A percentile compares a stretch with the other conserved stretches of the same genome.
phyloP scores from a whole-genome alignment of 2,888 invertebrate species.

The Incurvaria masculella region DNA sequence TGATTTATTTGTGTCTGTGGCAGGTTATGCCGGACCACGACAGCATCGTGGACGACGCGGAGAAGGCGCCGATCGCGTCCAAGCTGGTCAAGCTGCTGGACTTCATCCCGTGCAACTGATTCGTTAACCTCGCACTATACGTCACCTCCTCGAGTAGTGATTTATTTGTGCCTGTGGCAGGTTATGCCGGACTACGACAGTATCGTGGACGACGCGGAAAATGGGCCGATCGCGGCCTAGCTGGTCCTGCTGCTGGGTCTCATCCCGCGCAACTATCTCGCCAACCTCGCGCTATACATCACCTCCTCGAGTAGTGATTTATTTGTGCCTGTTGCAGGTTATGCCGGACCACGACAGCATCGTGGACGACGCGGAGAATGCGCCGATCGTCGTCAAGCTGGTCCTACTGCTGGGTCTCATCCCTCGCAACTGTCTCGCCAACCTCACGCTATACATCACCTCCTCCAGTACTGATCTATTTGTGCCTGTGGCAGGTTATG shows the following conservation, averaged over 20 bases:
- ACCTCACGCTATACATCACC: slow-evolving; percentile 38
- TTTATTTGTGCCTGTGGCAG: slow-evolving; percentile 26
- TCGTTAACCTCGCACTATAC: slow-evolving; percentile 40
- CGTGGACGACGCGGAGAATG: slow-evolving; percentile 22
- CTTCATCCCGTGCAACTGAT: slow-evolving; percentile 43
- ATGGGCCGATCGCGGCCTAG: slow-evolving; percentile 57
- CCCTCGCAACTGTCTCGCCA: slow-evolving; percentile 43
- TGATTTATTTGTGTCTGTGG: slow-evolving; percentile 8
- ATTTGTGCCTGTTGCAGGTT: slow-evolving; percentile 42
- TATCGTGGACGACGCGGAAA: slow-evolving; percentile 44
- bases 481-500: slow-evolving; percentile 59
- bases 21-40: slow-evolving; percentile 68
- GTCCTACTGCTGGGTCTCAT: slow-evolving; percentile 54
- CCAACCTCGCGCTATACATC: slow-evolving; percentile 40
- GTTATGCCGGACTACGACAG: slow-evolving; percentile 78
- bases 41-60: slow-evolving; percentile 22
- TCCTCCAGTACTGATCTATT: slow-evolving; percentile 21
- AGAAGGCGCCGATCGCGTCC: slow-evolving; percentile 35
- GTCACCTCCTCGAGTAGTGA: slow-evolving; percentile 30
- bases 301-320: too few relatives aligned
- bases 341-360: slow-evolving; percentile 62
- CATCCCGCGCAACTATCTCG: slow-evolving; percentile 43
- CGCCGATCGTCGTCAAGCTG: slow-evolving; percentile 33
- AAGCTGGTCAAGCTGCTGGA: slow-evolving; percentile 49
- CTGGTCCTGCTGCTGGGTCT: slow-evolving; percentile 53